Conservation (phyloP, 2,888 invertebrate species). For the Hyles lineata region DNA sequence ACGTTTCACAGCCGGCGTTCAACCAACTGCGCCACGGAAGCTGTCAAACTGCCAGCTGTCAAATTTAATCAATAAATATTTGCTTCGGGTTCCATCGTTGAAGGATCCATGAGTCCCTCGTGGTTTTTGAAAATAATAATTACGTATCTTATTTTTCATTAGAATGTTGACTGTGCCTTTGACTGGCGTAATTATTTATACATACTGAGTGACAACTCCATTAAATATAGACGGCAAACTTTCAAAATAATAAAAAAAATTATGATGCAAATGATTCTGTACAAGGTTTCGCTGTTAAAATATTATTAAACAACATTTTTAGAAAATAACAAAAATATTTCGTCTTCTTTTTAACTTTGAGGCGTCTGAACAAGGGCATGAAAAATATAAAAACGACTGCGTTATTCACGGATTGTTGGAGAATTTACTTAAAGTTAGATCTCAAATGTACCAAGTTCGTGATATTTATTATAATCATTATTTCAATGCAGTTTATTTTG, state of each 20-base stretch:
- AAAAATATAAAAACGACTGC: not conserved
- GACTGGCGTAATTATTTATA: too few relatives aligned
- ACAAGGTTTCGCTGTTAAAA: not conserved
- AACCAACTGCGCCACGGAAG: too few relatives aligned
- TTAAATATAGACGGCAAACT: too few relatives aligned
- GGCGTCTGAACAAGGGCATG: not conserved
- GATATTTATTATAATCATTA: constrained; percentile 3
- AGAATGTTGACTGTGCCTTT: too few relatives aligned
- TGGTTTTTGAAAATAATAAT: too few relatives aligned
- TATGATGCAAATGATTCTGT: not conserved
- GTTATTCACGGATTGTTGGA: constrained; percentile 6
- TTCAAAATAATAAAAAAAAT: not conserved
- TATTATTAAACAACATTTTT: not conserved
- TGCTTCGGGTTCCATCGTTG: too few relatives aligned
- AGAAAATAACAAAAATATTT: not conserved
- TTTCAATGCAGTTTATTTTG: not conserved
- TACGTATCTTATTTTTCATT: too few relatives aligned
- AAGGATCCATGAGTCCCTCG: too few relatives aligned
- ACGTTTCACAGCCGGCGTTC: too few relatives aligned
- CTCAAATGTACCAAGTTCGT: not conserved
- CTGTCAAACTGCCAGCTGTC: too few relatives aligned
- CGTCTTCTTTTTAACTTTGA: not conserved
- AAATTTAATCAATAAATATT: too few relatives aligned
- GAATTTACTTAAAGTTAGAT: not conserved
- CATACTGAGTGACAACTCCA: too few relatives aligned